Evolutionary conservation across 2,797 vertebrate species (phyloP).

Genomic region (Esox masquinongy): DNA sequence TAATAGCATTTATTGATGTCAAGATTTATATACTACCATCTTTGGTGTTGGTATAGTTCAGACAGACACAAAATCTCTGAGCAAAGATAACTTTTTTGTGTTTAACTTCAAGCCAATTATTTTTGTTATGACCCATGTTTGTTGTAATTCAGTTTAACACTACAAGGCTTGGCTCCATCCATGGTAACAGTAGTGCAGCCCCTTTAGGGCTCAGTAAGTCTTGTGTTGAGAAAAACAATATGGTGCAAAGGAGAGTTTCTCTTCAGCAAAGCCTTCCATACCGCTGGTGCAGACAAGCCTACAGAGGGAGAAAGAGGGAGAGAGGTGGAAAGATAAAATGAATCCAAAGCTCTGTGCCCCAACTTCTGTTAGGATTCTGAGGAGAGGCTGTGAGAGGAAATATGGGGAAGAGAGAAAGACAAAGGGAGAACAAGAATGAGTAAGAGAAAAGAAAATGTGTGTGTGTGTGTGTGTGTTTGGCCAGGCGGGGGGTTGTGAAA

Average conservation of each 20-base stretch:
- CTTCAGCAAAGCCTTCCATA: conserved; percentile 25
- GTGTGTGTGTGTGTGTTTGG: conserved; percentile 12
- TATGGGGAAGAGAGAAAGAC: background rate
- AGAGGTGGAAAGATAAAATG: conserved; percentile 17
- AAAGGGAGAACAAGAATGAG: background rate
- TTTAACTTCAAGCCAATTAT: background rate
- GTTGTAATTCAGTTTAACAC: conserved; percentile 14
- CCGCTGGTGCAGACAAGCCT: background rate
- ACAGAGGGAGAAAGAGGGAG: conserved; percentile 23
- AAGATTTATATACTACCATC: too few species aligned
- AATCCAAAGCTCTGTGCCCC: background rate
- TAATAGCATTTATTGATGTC: too few species aligned
- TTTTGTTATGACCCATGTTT: background rate
- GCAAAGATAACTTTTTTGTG: background rate
- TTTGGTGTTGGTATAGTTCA: too few species aligned
- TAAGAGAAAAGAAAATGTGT: conserved; percentile 15
- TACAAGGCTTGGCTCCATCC: background rate
- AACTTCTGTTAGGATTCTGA: background rate
- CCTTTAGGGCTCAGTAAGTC: conserved; percentile 15
- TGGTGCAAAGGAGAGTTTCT: conserved; percentile 24
- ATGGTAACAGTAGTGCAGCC: background rate
- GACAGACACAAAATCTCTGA: background rate
- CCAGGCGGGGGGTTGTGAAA: conserved; percentile 48
- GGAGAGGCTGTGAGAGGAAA: background rate
- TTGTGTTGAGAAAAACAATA: conserved; percentile 31